phyloP scores from a whole-genome alignment of 1,140 invertebrate species.

The Phymastichus coffea region DNA sequence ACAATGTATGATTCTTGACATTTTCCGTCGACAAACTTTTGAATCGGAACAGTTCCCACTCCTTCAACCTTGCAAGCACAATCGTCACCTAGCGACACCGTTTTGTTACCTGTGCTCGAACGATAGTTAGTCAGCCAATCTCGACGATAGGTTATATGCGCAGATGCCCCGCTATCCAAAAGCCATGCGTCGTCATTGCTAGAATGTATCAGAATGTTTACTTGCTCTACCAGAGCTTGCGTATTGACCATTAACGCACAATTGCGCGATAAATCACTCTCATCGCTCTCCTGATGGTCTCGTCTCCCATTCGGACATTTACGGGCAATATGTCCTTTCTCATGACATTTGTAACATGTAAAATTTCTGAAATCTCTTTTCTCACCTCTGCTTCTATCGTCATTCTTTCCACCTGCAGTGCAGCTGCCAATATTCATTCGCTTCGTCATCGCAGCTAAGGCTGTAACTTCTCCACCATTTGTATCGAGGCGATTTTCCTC shows the following conservation, averaged over 20 bases:
- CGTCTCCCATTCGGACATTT: background rate
- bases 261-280: too few relatives aligned
- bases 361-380: background rate
- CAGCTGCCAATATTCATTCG: background rate
- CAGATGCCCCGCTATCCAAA: background rate
- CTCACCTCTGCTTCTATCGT: background rate
- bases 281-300: too few relatives aligned
- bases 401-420: background rate
- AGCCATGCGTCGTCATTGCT: background rate
- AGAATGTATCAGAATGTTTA: too few relatives aligned
- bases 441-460: conserved; percentile 13
- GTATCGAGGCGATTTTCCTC: conserved; percentile 8
- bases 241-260: too few relatives aligned
- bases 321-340: background rate
- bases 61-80: background rate
- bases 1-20: conserved; percentile 9
- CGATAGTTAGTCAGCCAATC: conserved; percentile 3
- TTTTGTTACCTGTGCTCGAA: background rate
- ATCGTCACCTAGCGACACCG: conserved; percentile 1
- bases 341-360: background rate
- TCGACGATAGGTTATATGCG: background rate
- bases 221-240: too few relatives aligned
- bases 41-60: conserved; percentile 15
- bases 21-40: conserved; percentile 10
- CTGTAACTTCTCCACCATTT: conserved; percentile 5